Base-by-base conservation (phyloP, 2,113 vertebrate genomes). In the Kobus ellipsiprymnus region DNA sequence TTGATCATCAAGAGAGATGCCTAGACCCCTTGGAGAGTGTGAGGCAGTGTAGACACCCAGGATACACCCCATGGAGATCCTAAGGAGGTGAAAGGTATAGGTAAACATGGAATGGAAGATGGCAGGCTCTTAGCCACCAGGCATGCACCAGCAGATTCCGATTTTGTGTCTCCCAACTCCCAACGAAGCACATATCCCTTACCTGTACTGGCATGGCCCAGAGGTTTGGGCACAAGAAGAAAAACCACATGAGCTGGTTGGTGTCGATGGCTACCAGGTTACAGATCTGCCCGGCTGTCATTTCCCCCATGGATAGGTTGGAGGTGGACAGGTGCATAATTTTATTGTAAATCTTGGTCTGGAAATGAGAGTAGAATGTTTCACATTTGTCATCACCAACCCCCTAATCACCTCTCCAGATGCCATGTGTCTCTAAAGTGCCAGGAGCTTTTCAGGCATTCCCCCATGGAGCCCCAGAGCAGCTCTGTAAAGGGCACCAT, bases 161-260 rank as follows among this genome's bases (percentile, higher is more conserved):
- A 3, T 44, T 96, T 27, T 25, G 29, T 52, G 50, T 46, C 82
- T 11, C 50, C 13, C 8, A 25, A 10, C 7, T 19, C 57, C 21
- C 50, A 44, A 50, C 60, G 50, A 33, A 67, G 55, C 48, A 74
- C n/a, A 27, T 27, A 54, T 12, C 11, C 59, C 98, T 98, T 99
- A 99, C 99, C 99, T 99, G 99, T 2, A 99, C 99, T 57, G 99
- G 99, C 99, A 99, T 99, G 64, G 99, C 99, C 99, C 99, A 99
- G 96, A 99, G 99, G 98, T 99, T 99, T 57, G 99, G 99, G 97
- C 99, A 99, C 71, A 99, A 99, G 97, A 99, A 99, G 98, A 99
- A 99, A 98, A 99, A 99, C 99, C 99, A 99, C 99, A 99, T 99
- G 74, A 99, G 99, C 97, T 99, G 99, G 97, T 99, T 99, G 98